A percentile compares a stretch with the other conserved stretches of the same genome.
These are phyloP conservation scores for Elanus axillaris DNA, from an alignment of 2,113 vertebrate genomes.

Conservation along the genomic window DNA sequence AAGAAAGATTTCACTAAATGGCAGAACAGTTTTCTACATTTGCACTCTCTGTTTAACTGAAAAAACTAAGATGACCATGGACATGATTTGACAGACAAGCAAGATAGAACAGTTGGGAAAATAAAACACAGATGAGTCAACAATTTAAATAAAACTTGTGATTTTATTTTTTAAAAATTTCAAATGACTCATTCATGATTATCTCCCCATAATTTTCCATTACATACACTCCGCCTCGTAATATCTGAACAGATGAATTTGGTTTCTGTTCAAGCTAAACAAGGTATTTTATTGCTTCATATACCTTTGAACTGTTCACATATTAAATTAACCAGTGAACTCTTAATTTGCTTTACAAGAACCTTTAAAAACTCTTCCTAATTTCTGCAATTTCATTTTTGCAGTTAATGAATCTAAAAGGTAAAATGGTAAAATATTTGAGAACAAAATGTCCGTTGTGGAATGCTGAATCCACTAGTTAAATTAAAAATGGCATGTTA, in stretches of 20 bases:
- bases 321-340: not conserved
- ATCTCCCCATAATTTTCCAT: constrained; percentile 8
- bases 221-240: not conserved
- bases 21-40: not conserved
- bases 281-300: not conserved
- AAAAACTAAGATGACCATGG: not conserved
- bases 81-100: not conserved
- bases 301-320: not conserved
- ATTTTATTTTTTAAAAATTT: constrained; percentile 34
- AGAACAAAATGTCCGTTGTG: not conserved
- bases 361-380: not conserved
- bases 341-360: not conserved
- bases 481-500: not conserved
- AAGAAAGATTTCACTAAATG: not conserved
- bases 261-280: not conserved
- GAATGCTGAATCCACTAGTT: not conserved
- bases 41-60: not conserved
- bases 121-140: constrained; percentile 53
- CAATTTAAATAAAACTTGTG: constrained; percentile 56
- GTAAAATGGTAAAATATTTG: not conserved
- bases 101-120: constrained; percentile 38
- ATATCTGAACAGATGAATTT: constrained; percentile 37
- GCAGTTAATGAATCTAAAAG: not conserved
- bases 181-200: constrained; percentile 45
- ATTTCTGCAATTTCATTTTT: not conserved